Evolutionary conservation across 1,140 invertebrate species (phyloP), one percentile per base, ranked within the genome.

Genomic region (Diprion similis): DNA sequence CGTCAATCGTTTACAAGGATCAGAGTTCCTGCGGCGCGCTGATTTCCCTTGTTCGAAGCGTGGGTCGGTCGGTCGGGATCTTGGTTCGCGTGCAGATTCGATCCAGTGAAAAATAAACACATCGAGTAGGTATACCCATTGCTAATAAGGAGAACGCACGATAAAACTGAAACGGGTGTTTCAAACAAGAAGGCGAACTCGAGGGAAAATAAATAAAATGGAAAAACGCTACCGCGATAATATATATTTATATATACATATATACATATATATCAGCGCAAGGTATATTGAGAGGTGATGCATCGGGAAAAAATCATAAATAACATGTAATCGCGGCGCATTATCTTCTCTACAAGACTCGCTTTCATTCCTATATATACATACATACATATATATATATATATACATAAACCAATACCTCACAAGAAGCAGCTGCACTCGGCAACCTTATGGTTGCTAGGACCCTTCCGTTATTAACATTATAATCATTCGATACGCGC

Each of bases 261-360:
- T n/a, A n/a, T n/a, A n/a, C n/a, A n/a, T n/a, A n/a, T n/a, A n/a
- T 37, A 37, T 37, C 24, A 37, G 24, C 24, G 24, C 24, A 37
- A 37, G 24, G 24, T 37, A 17, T 59, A 59, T 59, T 59, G 51
- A 59, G 51, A 17, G n/a, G 51, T 59, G 11, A 17, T 59, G 51
- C n/a, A 59, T 59, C 51, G 51, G 51, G 11, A 59, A 59, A 59
- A 59, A 59, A 59, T 59, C 11, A 59, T 59, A 17, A 59, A 59
- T 59, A 59, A 59, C 51, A 13, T 59, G 51, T 59, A 59, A 59
- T 59, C 51, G 11, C n/a, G 51, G 51, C 51, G n/a, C 51, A 59
- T 59, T 59, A 59, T 59, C 51, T 59, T 59, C 51, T 59, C 51
- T 59, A 59, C 51, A 17, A 59, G 51, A 59, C 51, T 59, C 51